Base-by-base conservation (phyloP, 2,113 vertebrate species). In the Misgurnus anguillicaudatus region DNA sequence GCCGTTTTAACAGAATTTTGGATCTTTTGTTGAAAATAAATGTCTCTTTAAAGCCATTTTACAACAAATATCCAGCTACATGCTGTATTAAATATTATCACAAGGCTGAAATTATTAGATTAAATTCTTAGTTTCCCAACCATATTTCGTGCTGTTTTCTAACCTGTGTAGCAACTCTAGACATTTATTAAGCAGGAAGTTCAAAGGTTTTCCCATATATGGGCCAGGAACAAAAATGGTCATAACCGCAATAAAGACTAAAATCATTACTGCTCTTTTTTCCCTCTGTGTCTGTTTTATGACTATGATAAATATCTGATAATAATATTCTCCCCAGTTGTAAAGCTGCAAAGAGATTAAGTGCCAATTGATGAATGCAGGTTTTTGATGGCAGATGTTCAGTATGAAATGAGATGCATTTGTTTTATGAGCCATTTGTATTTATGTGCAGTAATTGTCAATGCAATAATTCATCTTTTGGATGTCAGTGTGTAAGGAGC, bases 401-500 rank as follows among this genome's bases (percentile, higher is more conserved):
- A 60, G 57, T 60, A 14, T 3, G 6, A 60, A n/a, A 60, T 14
- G 13, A 51, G 53, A n/a, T 0, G 14, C 6, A 19, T 19, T 6
- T 19, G 6, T 57, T 36, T 36, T 14, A 62, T 36, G 14, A 9
- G 5, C 10, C 24, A 24, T 4, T 61, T 21, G 4, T 53, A 53
- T 3, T 70, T 70, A 11, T 6, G 21, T 73, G 69, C n/a, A 24
- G 19, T 0, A 3, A n/a, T 74, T 47, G 17, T 45, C 1, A 16
- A 11, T 39, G 9, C 13, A 64, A n/a, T 62, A 39, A 70, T 70
- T 53, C 14, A 36, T 73, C 2, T 48, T 36, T 77, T 0, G 70
- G 48, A 86, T 87, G 87, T 31, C 90, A 99, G 98, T 98, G 87
- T 99, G 98, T 91, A 99, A 99, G 90, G 98, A 99, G 90, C 98